Percentiles rank a stretch among this genome's conserved stretches.
Evolutionary conservation across 2,888 invertebrate genomes (phyloP).

Genomic region (Cryptophagus acutangulus): DNA sequence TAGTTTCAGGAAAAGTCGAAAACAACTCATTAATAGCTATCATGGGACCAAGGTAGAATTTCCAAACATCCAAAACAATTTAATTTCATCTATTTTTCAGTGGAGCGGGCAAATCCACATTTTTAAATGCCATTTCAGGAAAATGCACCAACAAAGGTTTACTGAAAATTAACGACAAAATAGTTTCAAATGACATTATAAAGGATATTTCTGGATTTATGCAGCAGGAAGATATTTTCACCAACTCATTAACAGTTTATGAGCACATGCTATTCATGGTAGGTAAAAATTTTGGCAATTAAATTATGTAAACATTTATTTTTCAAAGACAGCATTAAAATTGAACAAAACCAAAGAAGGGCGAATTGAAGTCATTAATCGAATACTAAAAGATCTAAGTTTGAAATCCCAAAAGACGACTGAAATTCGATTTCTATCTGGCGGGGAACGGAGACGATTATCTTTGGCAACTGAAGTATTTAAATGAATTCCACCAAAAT

Average conservation of each 20-base stretch:
- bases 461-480: slow-evolving; percentile 66
- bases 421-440: slow-evolving; percentile 72
- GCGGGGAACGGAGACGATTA: slow-evolving; percentile 83
- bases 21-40: slow-evolving; percentile 70
- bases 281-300: slow-evolving; percentile 31
- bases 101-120: slow-evolving; percentile 73
- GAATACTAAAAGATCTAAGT: slow-evolving; percentile 62
- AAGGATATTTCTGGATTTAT: slow-evolving; percentile 77
- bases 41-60: slow-evolving; percentile 63
- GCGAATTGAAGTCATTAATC: slow-evolving; percentile 42
- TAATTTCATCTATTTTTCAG: slow-evolving; percentile 46
- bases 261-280: slow-evolving; percentile 89
- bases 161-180: slow-evolving; percentile 44
- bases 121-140: slow-evolving; percentile 68
- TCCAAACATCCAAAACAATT: slow-evolving; percentile 10
- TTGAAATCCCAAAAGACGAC: slow-evolving; percentile 67
- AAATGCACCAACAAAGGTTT: slow-evolving; percentile 55
- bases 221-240: slow-evolving; percentile 78
- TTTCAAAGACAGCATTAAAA: slow-evolving; percentile 66
- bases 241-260: slow-evolving; percentile 70
- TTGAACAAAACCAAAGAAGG: slow-evolving; percentile 56
- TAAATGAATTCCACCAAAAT: slow-evolving; percentile 12
- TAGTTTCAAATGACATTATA: slow-evolving; percentile 61
- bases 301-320: slow-evolving; percentile 10
- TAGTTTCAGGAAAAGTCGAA: slow-evolving; percentile 64